Evolutionary conservation across 2,888 invertebrate genomes (phyloP).

Genomic region (Himalopsyche japonica): DNA sequence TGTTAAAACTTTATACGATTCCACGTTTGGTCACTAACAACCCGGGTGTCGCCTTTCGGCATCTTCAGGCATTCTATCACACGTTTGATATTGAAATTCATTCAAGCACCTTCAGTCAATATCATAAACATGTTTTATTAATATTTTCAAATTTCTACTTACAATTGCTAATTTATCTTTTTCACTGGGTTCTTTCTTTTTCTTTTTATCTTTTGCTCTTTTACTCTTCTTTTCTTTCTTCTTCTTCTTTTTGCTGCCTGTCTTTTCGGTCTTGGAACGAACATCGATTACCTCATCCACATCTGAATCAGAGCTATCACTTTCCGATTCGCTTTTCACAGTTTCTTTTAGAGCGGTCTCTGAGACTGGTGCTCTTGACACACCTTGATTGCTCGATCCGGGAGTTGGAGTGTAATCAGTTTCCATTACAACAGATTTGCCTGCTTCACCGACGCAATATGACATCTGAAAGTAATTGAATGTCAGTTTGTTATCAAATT

Average conservation of each 20-base stretch:
- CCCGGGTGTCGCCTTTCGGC: too few relatives aligned
- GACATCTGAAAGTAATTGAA: slow-evolving; percentile 64
- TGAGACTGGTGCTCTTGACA: not conserved
- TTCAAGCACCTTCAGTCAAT: too few relatives aligned
- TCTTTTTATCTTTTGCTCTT: slow-evolving; percentile 50
- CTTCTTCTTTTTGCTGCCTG: slow-evolving; percentile 53
- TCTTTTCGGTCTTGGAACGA: slow-evolving; percentile 50
- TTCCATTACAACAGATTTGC: slow-evolving; percentile 53
- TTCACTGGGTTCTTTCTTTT: slow-evolving; percentile 54
- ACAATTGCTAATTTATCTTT: slow-evolving; percentile 64
- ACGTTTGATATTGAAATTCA: too few relatives aligned
- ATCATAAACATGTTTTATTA: too few relatives aligned
- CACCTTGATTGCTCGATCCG: not conserved
- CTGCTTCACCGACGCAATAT: slow-evolving; percentile 80
- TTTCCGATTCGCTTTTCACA: slow-evolving; percentile 45
- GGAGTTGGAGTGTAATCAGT: slow-evolving; percentile 42
- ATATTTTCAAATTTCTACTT: slow-evolving; percentile 27
- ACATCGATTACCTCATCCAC: not conserved
- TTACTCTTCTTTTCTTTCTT: slow-evolving; percentile 60
- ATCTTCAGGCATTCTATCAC: too few relatives aligned
- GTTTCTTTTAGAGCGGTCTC: not conserved
- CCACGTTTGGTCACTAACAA: too few relatives aligned
- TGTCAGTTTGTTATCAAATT: not conserved
- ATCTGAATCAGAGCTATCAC: slow-evolving; percentile 21
- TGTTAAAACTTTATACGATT: too few relatives aligned